Evolutionary conservation across 2,888 invertebrate species (phyloP).

Genomic region (Caenorhabditis doughertyi): DNA sequence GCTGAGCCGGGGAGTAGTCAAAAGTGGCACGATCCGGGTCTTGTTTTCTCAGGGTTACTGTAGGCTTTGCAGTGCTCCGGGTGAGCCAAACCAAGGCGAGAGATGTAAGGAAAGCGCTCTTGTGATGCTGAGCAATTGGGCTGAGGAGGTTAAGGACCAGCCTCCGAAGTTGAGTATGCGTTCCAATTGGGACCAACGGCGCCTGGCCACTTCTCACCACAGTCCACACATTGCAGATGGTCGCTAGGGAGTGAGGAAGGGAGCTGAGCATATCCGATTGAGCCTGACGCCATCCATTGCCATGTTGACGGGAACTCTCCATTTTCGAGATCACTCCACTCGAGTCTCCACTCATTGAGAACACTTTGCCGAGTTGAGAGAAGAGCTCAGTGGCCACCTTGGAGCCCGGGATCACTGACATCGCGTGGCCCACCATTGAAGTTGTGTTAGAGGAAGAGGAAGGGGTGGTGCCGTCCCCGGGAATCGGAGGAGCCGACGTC

Average conservation of each 20-base stretch:
- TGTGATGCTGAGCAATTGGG: slow-evolving; percentile 91
- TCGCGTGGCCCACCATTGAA: slow-evolving; percentile 73
- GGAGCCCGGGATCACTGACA: slow-evolving; percentile 80
- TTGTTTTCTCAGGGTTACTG: slow-evolving; percentile 58
- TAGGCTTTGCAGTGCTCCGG: slow-evolving; percentile 62
- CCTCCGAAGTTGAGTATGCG: slow-evolving; percentile 87
- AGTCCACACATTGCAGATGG: slow-evolving; percentile 89
- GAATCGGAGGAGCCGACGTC: slow-evolving; percentile 15
- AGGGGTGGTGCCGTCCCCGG: slow-evolving; percentile 17
- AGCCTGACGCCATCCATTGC: slow-evolving; percentile 84
- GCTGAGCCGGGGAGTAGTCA: slow-evolving; percentile 85
- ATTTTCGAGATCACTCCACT: slow-evolving; percentile 60
- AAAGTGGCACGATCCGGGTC: slow-evolving; percentile 70
- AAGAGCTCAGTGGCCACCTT: slow-evolving; percentile 87
- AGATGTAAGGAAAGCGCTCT: slow-evolving; percentile 89
- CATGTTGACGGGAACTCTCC: slow-evolving; percentile 63
- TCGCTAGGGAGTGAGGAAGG: slow-evolving; percentile 90
- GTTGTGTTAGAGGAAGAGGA: slow-evolving; percentile 22
- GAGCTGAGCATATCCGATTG: slow-evolving; percentile 89
- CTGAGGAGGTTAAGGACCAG: slow-evolving; percentile 90
- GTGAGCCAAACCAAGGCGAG: slow-evolving; percentile 92
- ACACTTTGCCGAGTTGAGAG: slow-evolving; percentile 90
- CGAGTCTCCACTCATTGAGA: slow-evolving; percentile 84
- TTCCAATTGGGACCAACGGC: slow-evolving; percentile 76
- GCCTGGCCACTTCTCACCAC: slow-evolving; percentile 85